These are phyloP conservation scores for Zophobas atratus DNA, from an alignment of 1,140 invertebrate genomes.

Conservation along the genomic window DNA sequence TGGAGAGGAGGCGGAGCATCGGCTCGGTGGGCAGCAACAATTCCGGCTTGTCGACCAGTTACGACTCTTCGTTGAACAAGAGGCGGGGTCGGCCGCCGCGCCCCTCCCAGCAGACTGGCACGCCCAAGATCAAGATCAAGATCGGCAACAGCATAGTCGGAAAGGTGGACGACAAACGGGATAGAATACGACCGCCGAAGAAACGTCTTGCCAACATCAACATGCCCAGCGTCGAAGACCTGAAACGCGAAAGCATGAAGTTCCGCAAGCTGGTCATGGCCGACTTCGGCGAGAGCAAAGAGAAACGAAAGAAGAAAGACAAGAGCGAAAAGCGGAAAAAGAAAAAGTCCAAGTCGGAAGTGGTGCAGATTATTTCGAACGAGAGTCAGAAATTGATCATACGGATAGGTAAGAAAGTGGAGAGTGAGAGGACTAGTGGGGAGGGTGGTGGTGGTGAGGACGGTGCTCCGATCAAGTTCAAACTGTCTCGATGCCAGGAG, in stretches of 20 bases:
- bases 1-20: slow-evolving; percentile 68
- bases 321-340: slow-evolving; percentile 78
- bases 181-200: slow-evolving; percentile 83
- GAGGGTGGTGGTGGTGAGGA: slow-evolving; percentile 59
- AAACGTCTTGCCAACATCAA: slow-evolving; percentile 78
- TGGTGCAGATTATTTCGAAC: slow-evolving; percentile 73
- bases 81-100: slow-evolving; percentile 71
- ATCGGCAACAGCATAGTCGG: slow-evolving; percentile 75
- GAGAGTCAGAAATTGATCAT: slow-evolving; percentile 76
- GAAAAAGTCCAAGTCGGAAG: slow-evolving; percentile 75
- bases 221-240: slow-evolving; percentile 78
- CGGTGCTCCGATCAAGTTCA: slow-evolving; percentile 85
- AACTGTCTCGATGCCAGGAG: slow-evolving; percentile 83
- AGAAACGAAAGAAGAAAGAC: slow-evolving; percentile 75
- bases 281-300: slow-evolving; percentile 78
- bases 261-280: slow-evolving; percentile 87
- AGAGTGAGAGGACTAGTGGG: slow-evolving; percentile 57
- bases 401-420: slow-evolving; percentile 70
- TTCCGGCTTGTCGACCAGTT: slow-evolving; percentile 57
- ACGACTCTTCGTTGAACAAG: slow-evolving; percentile 68
- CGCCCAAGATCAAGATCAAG: slow-evolving; percentile 89
- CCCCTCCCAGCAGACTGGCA: slow-evolving; percentile 65
- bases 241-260: slow-evolving; percentile 89
- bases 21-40: slow-evolving; percentile 67
- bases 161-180: slow-evolving; percentile 69